phyloP scores from a whole-genome alignment of 1,140 invertebrate genomes.

The Metaphire vulgaris region DNA sequence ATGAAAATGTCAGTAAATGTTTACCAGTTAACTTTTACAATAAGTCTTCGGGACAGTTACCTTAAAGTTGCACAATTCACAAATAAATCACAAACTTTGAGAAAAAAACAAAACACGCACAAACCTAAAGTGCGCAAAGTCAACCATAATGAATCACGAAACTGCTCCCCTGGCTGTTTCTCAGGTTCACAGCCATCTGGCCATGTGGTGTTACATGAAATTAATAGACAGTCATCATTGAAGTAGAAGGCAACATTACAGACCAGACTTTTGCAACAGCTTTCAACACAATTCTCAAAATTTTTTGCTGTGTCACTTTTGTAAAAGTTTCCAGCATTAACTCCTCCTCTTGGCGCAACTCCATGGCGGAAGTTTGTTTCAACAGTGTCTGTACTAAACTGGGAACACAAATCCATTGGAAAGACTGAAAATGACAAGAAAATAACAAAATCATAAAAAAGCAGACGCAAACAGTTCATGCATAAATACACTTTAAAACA shows the following conservation, averaged over 20 bases:
- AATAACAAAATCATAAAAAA: too few species aligned
- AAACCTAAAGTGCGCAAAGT: constrained; percentile 1
- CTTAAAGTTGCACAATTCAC: too few species aligned
- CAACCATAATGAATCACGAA: constrained; percentile 70
- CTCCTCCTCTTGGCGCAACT: constrained; percentile 27
- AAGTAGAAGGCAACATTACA: constrained; percentile 75
- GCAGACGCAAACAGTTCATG: too few species aligned
- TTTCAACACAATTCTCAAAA: constrained; percentile 62
- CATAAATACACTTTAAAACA: too few species aligned
- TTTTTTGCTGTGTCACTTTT: constrained; percentile 56
- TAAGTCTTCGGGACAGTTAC: too few species aligned
- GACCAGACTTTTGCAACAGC: constrained; percentile 62
- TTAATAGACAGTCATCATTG: constrained; percentile 62
- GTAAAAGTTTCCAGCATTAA: constrained; percentile 34
- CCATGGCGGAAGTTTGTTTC: background rate
- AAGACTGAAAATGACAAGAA: background rate
- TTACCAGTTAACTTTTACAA: too few species aligned
- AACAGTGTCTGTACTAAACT: background rate
- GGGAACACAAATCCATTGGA: background rate
- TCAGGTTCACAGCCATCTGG: constrained; percentile 59
- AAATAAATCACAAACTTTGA: too few species aligned
- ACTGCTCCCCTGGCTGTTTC: constrained; percentile 57
- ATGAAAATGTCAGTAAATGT: too few species aligned
- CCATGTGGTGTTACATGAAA: constrained; percentile 62
- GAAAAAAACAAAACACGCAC: too few species aligned